A percentile compares a stretch with the other conserved stretches of the same genome.
phyloP scores from a whole-genome alignment of 2,797 vertebrate species.

The Semotilus atromaculatus region DNA sequence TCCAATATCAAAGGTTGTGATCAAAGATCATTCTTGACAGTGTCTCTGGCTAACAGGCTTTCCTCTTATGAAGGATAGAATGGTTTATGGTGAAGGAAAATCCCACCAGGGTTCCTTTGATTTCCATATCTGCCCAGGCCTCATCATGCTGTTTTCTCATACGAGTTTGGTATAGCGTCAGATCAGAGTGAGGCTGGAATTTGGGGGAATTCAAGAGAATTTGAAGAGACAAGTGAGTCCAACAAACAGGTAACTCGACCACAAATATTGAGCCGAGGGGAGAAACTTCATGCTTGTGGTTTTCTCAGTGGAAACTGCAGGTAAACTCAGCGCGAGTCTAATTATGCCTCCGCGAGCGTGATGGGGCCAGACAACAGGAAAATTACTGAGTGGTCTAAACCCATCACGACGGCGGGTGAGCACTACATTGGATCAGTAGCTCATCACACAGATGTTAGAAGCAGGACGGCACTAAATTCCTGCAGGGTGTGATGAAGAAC shows the following conservation, averaged over 20 bases:
- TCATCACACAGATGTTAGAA: constrained; percentile 54
- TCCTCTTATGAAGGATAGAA: not conserved
- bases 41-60: constrained; percentile 38
- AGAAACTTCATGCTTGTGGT: constrained; percentile 38
- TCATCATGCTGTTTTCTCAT: constrained; percentile 41
- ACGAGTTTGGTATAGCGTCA: constrained; percentile 31
- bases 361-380: constrained; percentile 66
- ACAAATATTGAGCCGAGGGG: constrained; percentile 30
- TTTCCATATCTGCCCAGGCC: constrained; percentile 47
- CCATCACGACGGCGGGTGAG: constrained; percentile 60
- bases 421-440: constrained; percentile 29
- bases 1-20: constrained; percentile 45
- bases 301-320: constrained; percentile 52
- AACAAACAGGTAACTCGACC: constrained; percentile 28
- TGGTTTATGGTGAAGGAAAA: constrained; percentile 47
- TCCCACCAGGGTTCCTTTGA: constrained; percentile 46
- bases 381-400: constrained; percentile 71
- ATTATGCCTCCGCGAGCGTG: constrained; percentile 69
- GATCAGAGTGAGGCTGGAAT: constrained; percentile 53
- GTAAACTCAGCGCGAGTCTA: constrained; percentile 54
- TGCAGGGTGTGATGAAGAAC: constrained; percentile 62
- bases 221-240: constrained; percentile 37
- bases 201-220: constrained; percentile 54
- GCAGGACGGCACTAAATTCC: constrained; percentile 63
- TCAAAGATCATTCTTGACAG: constrained; percentile 55